phyloP scores from a whole-genome alignment of 2,888 invertebrate species.

The Leptinotarsa juncta region DNA sequence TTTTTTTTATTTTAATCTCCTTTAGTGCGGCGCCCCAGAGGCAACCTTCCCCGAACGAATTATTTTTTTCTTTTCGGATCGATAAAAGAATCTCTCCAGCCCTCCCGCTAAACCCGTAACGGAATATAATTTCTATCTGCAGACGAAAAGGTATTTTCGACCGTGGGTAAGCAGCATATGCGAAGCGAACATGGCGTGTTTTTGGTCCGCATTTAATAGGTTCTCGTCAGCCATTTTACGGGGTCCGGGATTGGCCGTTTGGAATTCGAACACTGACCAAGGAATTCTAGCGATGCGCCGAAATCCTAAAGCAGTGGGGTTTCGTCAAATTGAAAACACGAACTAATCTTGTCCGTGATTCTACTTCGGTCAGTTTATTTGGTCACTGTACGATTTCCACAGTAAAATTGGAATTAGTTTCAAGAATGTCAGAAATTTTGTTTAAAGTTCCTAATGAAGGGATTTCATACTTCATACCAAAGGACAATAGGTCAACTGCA shows the following conservation, averaged over 20 bases:
- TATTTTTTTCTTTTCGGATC: neutral
- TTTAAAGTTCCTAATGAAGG: too few relatives aligned
- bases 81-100: neutral
- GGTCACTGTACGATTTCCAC: neutral
- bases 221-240: slow-evolving; percentile 52
- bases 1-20: too few relatives aligned
- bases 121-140: slow-evolving; percentile 9
- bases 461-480: too few relatives aligned
- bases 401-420: too few relatives aligned
- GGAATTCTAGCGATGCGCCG: slow-evolving; percentile 54
- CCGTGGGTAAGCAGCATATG: slow-evolving; percentile 48
- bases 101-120: neutral
- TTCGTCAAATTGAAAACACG: slow-evolving; percentile 62
- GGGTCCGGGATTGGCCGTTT: slow-evolving; percentile 52
- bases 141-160: slow-evolving; percentile 41
- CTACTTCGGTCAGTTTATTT: neutral
- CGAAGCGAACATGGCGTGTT: slow-evolving; percentile 45
- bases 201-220: slow-evolving; percentile 44
- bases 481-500: too few relatives aligned
- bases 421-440: too few relatives aligned
- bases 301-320: slow-evolving; percentile 58
- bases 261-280: slow-evolving; percentile 54
- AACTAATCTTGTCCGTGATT: slow-evolving; percentile 51
- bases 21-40: too few relatives aligned
- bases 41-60: neutral